A percentile compares a stretch with the other conserved stretches of the same genome.
Evolutionary conservation across 2,888 invertebrate species (phyloP).

Genomic region (Tachystola acroxantha): DNA sequence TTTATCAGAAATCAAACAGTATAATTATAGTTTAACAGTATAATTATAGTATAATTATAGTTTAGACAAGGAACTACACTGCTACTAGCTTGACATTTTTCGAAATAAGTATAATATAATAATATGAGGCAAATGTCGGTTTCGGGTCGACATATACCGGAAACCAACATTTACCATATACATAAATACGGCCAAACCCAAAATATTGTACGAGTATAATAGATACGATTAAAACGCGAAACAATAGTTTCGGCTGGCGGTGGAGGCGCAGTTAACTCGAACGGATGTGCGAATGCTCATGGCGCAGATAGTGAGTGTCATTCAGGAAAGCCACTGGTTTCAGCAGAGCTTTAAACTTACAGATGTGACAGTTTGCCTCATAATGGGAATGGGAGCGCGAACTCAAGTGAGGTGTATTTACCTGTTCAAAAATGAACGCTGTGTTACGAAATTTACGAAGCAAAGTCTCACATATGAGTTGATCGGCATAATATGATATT

Average conservation of each 20-base stretch:
- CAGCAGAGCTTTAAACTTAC: constrained; percentile 40
- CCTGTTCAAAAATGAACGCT: constrained; percentile 3
- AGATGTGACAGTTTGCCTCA: constrained; percentile 40
- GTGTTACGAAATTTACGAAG: neutral
- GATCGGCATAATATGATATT: no score
- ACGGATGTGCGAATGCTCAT: constrained; percentile 9
- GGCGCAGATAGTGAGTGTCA: constrained; percentile 33
- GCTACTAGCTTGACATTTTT: no score
- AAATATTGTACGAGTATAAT: no score
- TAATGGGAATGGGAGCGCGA: constrained; percentile 33
- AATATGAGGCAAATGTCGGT: no score
- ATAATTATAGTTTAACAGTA: no score
- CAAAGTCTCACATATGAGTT: neutral
- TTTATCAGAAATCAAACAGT: no score
- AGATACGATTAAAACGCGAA: constrained; percentile 7
- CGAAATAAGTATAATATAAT: no score
- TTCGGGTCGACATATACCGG: no score
- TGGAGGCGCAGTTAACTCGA: constrained; percentile 6
- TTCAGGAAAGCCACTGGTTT: constrained; percentile 48
- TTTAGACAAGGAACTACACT: no score
- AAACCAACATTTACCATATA: no score
- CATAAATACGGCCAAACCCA: no score
- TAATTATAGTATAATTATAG: no score
- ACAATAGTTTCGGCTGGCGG: constrained; percentile 28
- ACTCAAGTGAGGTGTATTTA: constrained; percentile 13